Evolutionary conservation across 30 jellyfish, hydroid and myxozoan genomes (phyloP), one percentile per base, ranked within the genome.

Genomic region (Aurelia sp.): DNA sequence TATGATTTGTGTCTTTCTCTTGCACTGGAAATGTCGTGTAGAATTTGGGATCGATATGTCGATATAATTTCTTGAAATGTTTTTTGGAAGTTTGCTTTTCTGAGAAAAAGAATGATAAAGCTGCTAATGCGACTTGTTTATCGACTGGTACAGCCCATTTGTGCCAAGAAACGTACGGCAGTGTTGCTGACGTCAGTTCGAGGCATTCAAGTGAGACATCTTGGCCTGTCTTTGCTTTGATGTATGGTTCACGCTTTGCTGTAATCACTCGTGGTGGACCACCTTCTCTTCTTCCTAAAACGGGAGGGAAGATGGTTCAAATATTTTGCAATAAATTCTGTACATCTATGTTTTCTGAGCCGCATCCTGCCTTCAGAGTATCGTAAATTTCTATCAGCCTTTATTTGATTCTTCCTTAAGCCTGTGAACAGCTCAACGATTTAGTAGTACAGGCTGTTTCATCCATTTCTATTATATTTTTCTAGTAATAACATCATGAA

Each of bases 221-320:
- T 59, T 87, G 91, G 20, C 98, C 98, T 17, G 48, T 90, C 23
- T 65, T 74, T n/a, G 96, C 97, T 40, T 80, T 86, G 53, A 78
- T 63, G 64, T 65, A 63, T 11, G 78, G 89, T 62, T 86, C 93
- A 35, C 87, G 82, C 44, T 80, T 92, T 82, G 66, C 78, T 6
- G 98, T 83, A 31, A 71, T 87, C 40, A 92, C 98, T 69, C 81
- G 82, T 53, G 98, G 98, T 33, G 96, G 97, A n/a, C 98, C 98
- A 17, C 97, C 98, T 30, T 79, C 76, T 33, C 93, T 71, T 48
- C 79, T 82, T 64, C 96, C 98, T 92, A 15, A 37, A 63, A 40
- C 37, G 19, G 22, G 18, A 23, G 66, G 50, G 23, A 62, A 37
- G 13, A 16, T 33, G 16, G 16, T 3, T 27, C 33, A 27, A 27